These are phyloP conservation scores for Hymenopus coronatus DNA, from an alignment of 2,888 invertebrate species.

Conservation along the genomic window DNA sequence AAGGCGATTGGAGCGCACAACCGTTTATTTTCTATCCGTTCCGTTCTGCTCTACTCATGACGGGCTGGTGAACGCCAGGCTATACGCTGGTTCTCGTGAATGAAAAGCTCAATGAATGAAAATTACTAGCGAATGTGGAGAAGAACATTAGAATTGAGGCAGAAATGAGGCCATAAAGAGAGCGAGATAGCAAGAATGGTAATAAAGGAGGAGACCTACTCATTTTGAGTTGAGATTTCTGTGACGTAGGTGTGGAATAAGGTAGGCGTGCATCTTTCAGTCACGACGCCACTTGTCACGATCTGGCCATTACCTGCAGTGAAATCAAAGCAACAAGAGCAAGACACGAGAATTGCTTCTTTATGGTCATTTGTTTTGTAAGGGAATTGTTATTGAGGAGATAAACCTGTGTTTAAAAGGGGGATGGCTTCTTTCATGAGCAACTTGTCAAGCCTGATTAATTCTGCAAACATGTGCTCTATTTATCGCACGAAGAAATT, in stretches of 20 bases:
- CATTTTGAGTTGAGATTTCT: background rate
- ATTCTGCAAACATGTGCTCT: background rate
- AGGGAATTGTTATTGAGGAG: background rate
- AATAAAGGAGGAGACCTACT: background rate
- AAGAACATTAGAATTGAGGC: background rate
- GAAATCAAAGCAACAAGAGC: background rate
- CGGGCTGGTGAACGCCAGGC: too few relatives aligned
- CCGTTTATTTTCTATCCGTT: too few relatives aligned
- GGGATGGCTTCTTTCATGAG: background rate
- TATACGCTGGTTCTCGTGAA: background rate
- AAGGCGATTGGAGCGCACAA: too few relatives aligned
- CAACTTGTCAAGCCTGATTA: background rate
- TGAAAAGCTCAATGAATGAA: slow-evolving; percentile 5
- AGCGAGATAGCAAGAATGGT: background rate
- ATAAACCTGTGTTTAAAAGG: background rate
- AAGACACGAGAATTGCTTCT: background rate
- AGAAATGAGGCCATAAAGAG: background rate
- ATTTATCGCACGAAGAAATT: background rate
- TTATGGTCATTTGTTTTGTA: background rate
- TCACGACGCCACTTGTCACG: background rate
- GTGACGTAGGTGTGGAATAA: background rate
- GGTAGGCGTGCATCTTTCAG: background rate
- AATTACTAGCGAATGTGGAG: background rate
- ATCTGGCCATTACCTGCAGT: background rate
- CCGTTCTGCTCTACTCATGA: too few relatives aligned